Conservation (phyloP, 2,113 vertebrate species). For the Tyrannus savana region DNA sequence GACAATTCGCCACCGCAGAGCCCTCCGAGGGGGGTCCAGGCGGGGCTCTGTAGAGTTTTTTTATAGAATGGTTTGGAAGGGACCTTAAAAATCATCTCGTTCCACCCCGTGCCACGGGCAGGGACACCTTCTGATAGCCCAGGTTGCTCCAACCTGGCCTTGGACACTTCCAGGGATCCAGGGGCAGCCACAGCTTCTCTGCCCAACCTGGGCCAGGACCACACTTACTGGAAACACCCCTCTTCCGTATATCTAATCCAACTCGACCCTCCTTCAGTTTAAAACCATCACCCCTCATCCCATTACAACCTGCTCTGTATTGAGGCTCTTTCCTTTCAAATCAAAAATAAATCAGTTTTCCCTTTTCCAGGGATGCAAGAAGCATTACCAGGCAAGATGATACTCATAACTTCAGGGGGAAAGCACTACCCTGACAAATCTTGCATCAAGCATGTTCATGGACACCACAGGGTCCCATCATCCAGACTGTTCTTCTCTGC, state of each 20-base stretch:
- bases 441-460: rapidly evolving
- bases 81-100: too few relatives aligned
- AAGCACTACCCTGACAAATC: neutral
- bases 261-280: neutral
- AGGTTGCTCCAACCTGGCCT: rapidly evolving
- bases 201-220: neutral
- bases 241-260: too few relatives aligned
- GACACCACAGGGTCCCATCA: rapidly evolving
- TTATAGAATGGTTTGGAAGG: rapidly evolving
- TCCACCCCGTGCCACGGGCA: neutral
- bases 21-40: rapidly evolving
- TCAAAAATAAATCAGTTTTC: neutral
- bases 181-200: neutral
- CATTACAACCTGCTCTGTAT: rapidly evolving
- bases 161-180: neutral
- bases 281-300: neutral
- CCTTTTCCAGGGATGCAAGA: neutral
- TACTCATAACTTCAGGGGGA: rapidly evolving
- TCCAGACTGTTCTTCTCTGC: rapidly evolving
- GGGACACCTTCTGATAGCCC: rapidly evolving
- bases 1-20: rapidly evolving
- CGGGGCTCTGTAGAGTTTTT: rapidly evolving
- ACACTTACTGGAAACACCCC: neutral
- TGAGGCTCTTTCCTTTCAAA: neutral
- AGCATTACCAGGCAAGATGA: neutral